Conservation (phyloP, 2,113 vertebrate genomes). For the Terrapene triunguis region DNA sequence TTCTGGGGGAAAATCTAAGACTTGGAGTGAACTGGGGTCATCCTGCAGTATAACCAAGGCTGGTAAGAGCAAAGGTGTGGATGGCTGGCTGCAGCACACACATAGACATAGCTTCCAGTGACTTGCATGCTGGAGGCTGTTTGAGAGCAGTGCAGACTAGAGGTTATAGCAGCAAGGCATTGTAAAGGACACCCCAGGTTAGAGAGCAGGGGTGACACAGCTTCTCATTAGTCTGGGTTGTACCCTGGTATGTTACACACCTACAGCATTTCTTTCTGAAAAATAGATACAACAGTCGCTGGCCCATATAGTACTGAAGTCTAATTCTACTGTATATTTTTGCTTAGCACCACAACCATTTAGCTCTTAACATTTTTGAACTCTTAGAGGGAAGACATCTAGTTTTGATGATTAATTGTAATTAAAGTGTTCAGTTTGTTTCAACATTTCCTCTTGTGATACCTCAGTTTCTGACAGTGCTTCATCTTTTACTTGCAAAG, state of each 20-base stretch:
- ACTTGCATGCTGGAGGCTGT: background rate
- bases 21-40: background rate
- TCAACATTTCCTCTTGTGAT: background rate
- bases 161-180: background rate
- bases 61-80: background rate
- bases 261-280: background rate
- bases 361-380: background rate
- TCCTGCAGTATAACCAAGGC: background rate
- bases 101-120: background rate
- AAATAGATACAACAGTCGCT: background rate
- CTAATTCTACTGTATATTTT: background rate
- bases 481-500: background rate
- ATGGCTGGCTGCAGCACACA: background rate
- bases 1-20: background rate
- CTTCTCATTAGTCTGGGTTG: background rate
- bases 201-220: background rate
- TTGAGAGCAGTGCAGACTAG: background rate
- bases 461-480: background rate
- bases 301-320: background rate
- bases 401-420: background rate
- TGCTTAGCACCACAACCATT: background rate
- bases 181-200: background rate
- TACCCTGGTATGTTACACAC: background rate
- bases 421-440: constrained; percentile 11
- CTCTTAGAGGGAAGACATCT: background rate